A percentile compares a stretch with the other conserved stretches of the same genome.
phyloP scores from a whole-genome alignment of 2,113 vertebrate species.

The Phoenicopterus ruber region DNA sequence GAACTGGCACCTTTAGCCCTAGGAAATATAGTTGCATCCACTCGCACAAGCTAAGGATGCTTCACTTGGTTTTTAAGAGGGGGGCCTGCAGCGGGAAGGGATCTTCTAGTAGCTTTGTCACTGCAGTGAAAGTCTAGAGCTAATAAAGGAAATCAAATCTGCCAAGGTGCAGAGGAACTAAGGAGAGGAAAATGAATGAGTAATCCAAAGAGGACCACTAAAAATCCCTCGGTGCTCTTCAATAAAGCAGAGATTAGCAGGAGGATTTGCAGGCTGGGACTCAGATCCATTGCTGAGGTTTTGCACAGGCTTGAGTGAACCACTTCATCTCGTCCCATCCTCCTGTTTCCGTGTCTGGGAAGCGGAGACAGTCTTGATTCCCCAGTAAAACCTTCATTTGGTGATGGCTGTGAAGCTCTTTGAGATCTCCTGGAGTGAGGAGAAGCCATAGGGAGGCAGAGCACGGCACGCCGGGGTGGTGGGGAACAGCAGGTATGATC shows the following conservation, averaged over 20 bases:
- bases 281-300: not conserved
- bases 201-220: not conserved
- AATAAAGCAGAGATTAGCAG: constrained; percentile 4
- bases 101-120: not conserved
- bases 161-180: not conserved
- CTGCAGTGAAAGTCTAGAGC: not conserved
- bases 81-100: not conserved
- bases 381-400: not conserved
- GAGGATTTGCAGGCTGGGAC: not conserved
- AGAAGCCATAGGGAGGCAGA: not conserved
- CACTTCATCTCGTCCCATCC: not conserved
- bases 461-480: accelerated
- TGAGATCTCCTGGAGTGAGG: not conserved
- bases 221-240: not conserved
- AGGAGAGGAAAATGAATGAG: not conserved
- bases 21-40: not conserved
- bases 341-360: not conserved
- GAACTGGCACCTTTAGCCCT: not conserved
- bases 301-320: not conserved
- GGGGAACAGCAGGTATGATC: not conserved
- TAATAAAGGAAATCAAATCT: not conserved
- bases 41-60: not conserved
- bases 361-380: not conserved
- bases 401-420: not conserved
- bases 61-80: not conserved